Evolutionary conservation across 2,797 vertebrate species (phyloP).

Genomic region (Myripristis jacobus): DNA sequence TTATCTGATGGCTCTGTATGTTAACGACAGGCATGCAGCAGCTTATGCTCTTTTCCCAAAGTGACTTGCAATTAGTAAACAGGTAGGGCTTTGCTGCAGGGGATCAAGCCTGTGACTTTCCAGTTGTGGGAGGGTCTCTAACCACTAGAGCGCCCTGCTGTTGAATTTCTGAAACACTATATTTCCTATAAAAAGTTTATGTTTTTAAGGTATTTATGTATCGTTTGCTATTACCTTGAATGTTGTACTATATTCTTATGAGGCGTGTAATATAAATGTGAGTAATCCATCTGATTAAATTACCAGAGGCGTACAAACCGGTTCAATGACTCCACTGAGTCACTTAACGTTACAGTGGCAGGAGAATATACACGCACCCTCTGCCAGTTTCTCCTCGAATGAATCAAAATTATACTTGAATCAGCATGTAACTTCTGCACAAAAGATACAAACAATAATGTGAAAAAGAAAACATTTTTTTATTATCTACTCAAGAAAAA

Average conservation of each 20-base stretch:
- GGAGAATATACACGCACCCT: not conserved
- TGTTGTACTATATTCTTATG: slow-evolving; percentile 21
- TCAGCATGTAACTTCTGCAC: not conserved
- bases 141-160: not conserved
- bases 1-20: not conserved
- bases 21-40: not conserved
- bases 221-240: slow-evolving; percentile 51
- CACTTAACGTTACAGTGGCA: not conserved
- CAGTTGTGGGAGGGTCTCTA: not conserved
- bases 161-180: not conserved
- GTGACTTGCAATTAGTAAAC: not conserved
- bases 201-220: slow-evolving; percentile 37
- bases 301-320: slow-evolving; percentile 6
- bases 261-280: slow-evolving; percentile 1
- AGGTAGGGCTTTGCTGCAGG: not conserved
- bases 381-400: slow-evolving; percentile 15
- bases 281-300: not conserved
- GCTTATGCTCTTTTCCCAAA: not conserved
- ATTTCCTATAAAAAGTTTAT: not conserved
- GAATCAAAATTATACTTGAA: slow-evolving; percentile 5
- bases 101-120: not conserved
- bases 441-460: not conserved
- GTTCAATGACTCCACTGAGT: not conserved
- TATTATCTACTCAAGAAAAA: not conserved
- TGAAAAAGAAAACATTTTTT: not conserved